Conservation (phyloP, 2,113 vertebrate species). For the Cynopterus brachyotis region DNA sequence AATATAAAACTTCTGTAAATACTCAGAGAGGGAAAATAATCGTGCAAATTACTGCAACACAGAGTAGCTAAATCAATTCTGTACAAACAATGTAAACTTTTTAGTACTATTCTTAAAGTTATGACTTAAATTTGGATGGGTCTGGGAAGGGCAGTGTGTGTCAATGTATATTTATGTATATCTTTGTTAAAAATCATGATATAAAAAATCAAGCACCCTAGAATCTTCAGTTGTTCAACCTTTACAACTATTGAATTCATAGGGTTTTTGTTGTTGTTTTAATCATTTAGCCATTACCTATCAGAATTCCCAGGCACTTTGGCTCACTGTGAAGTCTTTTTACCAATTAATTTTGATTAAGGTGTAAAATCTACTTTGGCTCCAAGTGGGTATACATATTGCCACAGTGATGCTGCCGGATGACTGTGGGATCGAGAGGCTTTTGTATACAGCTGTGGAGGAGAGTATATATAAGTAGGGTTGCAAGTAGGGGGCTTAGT, state of each 20-base stretch:
- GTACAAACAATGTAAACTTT: background rate
- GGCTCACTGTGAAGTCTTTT: background rate
- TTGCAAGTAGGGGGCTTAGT: background rate
- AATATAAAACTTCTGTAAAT: background rate
- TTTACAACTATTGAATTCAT: background rate
- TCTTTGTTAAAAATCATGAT: background rate
- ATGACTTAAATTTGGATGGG: background rate
- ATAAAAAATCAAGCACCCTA: background rate
- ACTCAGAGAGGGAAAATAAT: background rate
- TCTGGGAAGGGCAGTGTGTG: background rate
- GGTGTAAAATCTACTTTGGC: background rate
- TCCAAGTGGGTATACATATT: background rate
- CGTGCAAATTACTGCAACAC: background rate
- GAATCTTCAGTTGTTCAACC: background rate
- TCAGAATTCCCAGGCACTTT: background rate
- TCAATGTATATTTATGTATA: background rate
- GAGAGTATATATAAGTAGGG: background rate
- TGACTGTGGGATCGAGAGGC: background rate
- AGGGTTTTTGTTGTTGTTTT: background rate
- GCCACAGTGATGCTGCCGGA: background rate
- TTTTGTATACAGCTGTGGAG: background rate
- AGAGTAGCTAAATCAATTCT: background rate
- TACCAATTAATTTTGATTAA: conserved; percentile 9
- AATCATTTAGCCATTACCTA: background rate
- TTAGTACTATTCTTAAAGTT: background rate